phyloP scores from a whole-genome alignment of 2,888 invertebrate species.

The Linnaemya tessellans region DNA sequence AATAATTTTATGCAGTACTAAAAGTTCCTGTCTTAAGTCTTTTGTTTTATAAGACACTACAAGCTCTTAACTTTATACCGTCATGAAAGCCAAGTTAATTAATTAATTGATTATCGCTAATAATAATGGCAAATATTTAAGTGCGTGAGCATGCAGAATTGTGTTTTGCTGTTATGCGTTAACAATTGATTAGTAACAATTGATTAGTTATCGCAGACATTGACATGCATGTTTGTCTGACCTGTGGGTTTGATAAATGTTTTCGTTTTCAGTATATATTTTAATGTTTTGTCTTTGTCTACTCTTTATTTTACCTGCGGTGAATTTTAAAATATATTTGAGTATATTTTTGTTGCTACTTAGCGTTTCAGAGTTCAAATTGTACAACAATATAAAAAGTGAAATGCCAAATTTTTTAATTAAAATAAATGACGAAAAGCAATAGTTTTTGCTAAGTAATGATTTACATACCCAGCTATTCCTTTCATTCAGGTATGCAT shows the following conservation, averaged over 20 bases:
- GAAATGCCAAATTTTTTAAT: slow-evolving; percentile 59
- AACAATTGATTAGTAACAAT: slow-evolving; percentile 8
- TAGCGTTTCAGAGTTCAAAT: no score
- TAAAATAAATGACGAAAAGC: slow-evolving; percentile 29
- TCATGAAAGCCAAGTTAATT: neutral
- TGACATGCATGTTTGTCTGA: slow-evolving; percentile 56
- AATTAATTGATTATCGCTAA: neutral
- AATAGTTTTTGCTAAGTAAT: slow-evolving; percentile 8
- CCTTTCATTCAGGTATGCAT: slow-evolving; percentile 23
- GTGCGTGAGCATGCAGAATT: neutral
- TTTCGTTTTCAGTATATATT: slow-evolving; percentile 1
- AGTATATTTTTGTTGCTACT: neutral
- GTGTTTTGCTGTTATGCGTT: slow-evolving; percentile 46
- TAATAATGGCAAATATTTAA: neutral
- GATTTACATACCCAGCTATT: slow-evolving; percentile 21
- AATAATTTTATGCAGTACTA: neutral
- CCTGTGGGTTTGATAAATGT: slow-evolving; percentile 48
- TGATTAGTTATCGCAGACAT: slow-evolving; percentile 37
- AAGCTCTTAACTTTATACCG: neutral
- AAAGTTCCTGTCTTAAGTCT: slow-evolving; percentile 76
- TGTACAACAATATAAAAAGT: slow-evolving; percentile 50
- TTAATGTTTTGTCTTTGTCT: slow-evolving; percentile 4
- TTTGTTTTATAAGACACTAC: slow-evolving; percentile 72
- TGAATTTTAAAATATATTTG: slow-evolving; percentile 54
- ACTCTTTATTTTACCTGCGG: slow-evolving; percentile 45